Evolutionary conservation across 2,888 invertebrate genomes (phyloP).

Genomic region (Sialis lutaria): DNA sequence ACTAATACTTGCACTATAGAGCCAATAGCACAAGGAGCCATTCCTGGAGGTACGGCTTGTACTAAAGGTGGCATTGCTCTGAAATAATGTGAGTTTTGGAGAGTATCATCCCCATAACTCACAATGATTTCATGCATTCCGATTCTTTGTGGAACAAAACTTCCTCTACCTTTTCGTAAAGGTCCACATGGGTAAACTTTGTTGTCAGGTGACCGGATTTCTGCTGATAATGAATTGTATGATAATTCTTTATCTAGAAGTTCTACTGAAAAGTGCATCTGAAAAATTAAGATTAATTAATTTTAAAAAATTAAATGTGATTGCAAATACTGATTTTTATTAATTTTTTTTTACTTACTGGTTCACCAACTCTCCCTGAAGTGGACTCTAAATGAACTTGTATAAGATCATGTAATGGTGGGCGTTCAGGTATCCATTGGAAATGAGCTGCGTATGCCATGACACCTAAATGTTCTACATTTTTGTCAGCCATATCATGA

Average conservation of each 20-base stretch:
- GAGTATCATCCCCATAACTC: constrained; percentile 33
- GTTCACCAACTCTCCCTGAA: constrained; percentile 71
- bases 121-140: constrained; percentile 79
- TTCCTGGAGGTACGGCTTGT: constrained; percentile 77
- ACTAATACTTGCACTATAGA: constrained; percentile 90
- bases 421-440: constrained; percentile 73
- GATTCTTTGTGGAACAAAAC: constrained; percentile 74
- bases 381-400: constrained; percentile 66
- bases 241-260: constrained; percentile 36
- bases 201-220: constrained; percentile 23
- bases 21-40: constrained; percentile 90
- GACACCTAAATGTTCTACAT: constrained; percentile 90
- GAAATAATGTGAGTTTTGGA: constrained; percentile 49
- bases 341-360: constrained; percentile 34
- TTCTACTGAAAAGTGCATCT: constrained; percentile 66
- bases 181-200: constrained; percentile 33
- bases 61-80: constrained; percentile 74
- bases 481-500: constrained; percentile 86
- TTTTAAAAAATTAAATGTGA: too few species aligned
- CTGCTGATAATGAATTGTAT: constrained; percentile 20
- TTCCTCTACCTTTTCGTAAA: constrained; percentile 55
- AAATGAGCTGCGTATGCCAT: constrained; percentile 94
- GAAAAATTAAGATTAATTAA: constrained; percentile 13
- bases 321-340: not conserved
- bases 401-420: constrained; percentile 67